These are phyloP conservation scores for Dasyornis broadbenti DNA, from an alignment of 2,113 vertebrate species.

Conservation along the genomic window DNA sequence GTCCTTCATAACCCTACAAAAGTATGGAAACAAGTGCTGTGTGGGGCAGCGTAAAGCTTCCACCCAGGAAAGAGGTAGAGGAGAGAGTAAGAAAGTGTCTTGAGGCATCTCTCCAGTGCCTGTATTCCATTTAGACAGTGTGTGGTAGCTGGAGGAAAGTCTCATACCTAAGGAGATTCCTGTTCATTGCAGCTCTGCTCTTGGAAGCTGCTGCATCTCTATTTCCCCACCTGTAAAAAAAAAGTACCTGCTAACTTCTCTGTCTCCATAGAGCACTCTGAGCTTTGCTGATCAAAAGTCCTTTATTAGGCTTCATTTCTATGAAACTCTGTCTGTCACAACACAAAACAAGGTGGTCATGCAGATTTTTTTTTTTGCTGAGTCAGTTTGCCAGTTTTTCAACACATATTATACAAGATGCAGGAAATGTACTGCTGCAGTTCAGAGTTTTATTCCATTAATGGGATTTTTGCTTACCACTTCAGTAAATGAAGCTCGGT, in stretches of 20 bases:
- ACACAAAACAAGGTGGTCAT: background rate
- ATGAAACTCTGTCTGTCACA: background rate
- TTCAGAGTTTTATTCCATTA: constrained; percentile 12
- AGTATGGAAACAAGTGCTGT: background rate
- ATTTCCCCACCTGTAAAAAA: background rate
- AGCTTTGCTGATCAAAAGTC: background rate
- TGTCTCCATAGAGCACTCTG: background rate
- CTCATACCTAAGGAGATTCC: background rate
- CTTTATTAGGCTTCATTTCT: background rate
- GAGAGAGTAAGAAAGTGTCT: background rate
- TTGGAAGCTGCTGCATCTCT: background rate
- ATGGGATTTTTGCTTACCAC: background rate
- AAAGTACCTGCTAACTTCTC: background rate
- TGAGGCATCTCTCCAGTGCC: background rate
- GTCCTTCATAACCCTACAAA: background rate
- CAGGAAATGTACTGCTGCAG: background rate
- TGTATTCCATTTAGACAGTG: background rate
- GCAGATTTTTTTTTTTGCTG: background rate
- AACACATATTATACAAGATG: background rate
- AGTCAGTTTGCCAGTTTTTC: background rate
- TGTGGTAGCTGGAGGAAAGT: background rate
- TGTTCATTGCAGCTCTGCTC: background rate
- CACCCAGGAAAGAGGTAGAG: background rate
- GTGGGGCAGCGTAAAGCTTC: background rate
- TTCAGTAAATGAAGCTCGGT: constrained; percentile 41